These are phyloP conservation scores for Scopus umbretta DNA, from an alignment of 2,113 vertebrate species.

Conservation along the genomic window DNA sequence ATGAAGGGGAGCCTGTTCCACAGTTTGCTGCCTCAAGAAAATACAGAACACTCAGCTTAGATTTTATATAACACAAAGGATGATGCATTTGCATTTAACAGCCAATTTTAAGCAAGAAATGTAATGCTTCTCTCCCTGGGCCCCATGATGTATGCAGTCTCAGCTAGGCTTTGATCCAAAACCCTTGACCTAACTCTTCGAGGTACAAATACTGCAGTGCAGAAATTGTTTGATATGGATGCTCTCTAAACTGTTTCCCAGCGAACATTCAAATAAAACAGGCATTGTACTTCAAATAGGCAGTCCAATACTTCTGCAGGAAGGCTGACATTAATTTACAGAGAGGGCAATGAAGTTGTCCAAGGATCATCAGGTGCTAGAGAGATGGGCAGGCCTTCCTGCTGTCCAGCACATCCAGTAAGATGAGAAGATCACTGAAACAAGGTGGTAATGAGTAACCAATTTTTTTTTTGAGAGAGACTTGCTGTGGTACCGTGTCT, in stretches of 20 bases:
- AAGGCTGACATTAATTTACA: constrained; percentile 23
- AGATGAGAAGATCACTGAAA: constrained; percentile 29
- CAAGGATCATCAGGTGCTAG: background rate
- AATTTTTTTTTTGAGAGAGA: constrained; percentile 54
- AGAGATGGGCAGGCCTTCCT: background rate
- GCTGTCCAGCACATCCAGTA: background rate
- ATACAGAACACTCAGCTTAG: background rate
- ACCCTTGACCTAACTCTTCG: background rate
- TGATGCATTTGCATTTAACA: constrained; percentile 38
- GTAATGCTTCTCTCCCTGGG: background rate
- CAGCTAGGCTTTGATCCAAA: constrained; percentile 55
- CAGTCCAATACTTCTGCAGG: background rate
- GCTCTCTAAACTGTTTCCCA: constrained; percentile 14
- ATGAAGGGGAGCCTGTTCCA: background rate
- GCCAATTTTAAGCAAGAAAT: constrained; percentile 27
- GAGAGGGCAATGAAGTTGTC: background rate
- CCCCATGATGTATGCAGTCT: background rate
- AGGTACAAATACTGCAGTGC: background rate
- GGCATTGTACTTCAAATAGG: background rate
- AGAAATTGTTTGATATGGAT: constrained; percentile 14
- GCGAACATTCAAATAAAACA: background rate
- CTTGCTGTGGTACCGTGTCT: constrained; percentile 17
- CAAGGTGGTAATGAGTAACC: constrained; percentile 68
- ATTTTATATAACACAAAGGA: constrained; percentile 29
- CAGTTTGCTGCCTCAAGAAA: constrained; percentile 28